Conservation (phyloP, 1,140 invertebrate genomes). For the Hesperophylax magnus region DNA sequence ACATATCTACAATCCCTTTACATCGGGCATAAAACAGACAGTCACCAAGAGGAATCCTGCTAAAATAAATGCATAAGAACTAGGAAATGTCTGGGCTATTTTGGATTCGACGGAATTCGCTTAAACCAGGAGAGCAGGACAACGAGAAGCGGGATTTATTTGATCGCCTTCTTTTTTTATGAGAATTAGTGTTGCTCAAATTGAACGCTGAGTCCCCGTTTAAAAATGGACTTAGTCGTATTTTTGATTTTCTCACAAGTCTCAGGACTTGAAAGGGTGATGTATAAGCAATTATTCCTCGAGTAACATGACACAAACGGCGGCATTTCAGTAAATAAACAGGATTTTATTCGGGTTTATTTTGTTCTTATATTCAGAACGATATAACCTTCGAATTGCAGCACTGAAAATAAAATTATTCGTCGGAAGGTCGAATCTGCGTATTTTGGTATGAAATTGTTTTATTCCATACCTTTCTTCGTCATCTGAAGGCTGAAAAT, state of each 20-base stretch:
- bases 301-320: slow-evolving; percentile 21
- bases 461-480: too few species aligned
- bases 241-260: not conserved
- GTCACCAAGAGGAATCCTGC: slow-evolving; percentile 13
- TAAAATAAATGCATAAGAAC: slow-evolving; percentile 38
- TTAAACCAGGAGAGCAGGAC: not conserved
- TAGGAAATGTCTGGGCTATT: slow-evolving; percentile 38
- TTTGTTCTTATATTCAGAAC: not conserved
- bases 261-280: not conserved
- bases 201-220: slow-evolving; percentile 7
- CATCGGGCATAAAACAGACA: not conserved
- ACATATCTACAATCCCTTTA: slow-evolving; percentile 4
- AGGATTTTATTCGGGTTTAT: not conserved
- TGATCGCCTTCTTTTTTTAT: not conserved
- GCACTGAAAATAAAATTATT: not conserved
- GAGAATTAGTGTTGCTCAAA: slow-evolving; percentile 9
- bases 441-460: too few species aligned
- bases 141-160: slow-evolving; percentile 23
- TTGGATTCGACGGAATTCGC: slow-evolving; percentile 24
- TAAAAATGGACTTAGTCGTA: not conserved
- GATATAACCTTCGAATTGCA: slow-evolving; percentile 1
- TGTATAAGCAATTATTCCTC: slow-evolving; percentile 23
- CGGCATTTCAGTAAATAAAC: slow-evolving; percentile 2
- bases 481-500: too few species aligned
- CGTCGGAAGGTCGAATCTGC: too few species aligned